Evolutionary conservation across 2,797 vertebrate species (phyloP).

Genomic region (Pyrocephalus nanus): DNA sequence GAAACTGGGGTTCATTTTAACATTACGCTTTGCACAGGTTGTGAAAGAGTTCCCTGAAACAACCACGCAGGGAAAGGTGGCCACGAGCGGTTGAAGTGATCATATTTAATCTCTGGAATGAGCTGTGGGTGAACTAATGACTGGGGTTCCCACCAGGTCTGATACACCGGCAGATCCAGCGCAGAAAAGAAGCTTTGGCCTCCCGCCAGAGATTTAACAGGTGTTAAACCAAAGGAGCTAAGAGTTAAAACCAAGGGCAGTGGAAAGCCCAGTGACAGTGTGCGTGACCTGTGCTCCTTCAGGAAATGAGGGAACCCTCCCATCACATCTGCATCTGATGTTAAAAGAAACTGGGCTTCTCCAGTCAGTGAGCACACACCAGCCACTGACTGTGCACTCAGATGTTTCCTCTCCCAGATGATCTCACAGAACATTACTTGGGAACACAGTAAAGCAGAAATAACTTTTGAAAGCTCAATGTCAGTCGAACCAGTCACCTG

Average conservation of each 20-base stretch:
- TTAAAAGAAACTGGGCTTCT: background rate
- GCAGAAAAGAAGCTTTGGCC: background rate
- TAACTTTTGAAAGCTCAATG: background rate
- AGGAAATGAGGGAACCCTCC: background rate
- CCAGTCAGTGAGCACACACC: background rate
- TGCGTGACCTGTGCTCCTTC: background rate
- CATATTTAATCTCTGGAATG: background rate
- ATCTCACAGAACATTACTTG: background rate
- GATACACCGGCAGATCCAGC: background rate
- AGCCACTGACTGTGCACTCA: background rate
- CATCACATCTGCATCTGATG: background rate
- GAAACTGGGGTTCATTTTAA: background rate
- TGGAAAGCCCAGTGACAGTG: background rate
- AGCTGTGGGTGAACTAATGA: background rate
- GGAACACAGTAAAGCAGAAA: background rate
- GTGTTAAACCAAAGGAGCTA: background rate
- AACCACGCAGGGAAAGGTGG: background rate
- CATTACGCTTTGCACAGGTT: background rate
- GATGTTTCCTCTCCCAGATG: background rate
- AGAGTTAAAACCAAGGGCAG: background rate
- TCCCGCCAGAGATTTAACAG: background rate
- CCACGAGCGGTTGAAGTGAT: accelerated
- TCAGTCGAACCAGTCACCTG: background rate
- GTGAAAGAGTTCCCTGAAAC: background rate
- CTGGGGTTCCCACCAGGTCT: background rate